Conservation (phyloP, 2,797 vertebrate genomes). For the Clarias platycephalus region DNA sequence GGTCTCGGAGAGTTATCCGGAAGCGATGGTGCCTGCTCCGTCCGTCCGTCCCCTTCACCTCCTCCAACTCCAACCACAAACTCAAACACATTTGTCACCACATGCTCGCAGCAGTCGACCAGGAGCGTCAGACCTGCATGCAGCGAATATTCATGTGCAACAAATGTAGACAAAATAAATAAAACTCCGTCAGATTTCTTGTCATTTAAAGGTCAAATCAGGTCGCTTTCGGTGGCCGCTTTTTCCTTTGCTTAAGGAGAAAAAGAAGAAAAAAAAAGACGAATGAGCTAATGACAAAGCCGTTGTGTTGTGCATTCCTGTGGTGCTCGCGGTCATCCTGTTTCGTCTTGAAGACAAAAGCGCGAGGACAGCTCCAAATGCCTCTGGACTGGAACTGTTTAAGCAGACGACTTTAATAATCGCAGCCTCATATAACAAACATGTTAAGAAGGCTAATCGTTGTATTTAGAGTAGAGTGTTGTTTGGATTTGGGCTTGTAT, state of each 20-base stretch:
- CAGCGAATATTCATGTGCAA: neutral
- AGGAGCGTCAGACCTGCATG: neutral
- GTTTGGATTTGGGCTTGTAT: conserved; percentile 3
- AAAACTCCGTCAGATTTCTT: neutral
- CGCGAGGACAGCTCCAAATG: conserved; percentile 37
- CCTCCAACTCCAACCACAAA: too few relatives aligned
- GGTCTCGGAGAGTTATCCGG: neutral
- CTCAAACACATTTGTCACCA: neutral
- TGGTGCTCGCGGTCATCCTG: conserved; percentile 33
- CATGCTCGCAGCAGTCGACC: neutral
- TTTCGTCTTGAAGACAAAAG: neutral
- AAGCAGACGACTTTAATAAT: neutral
- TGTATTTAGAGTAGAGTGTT: neutral
- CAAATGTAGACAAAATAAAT: too few relatives aligned
- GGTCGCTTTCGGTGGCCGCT: neutral
- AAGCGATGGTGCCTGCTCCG: neutral
- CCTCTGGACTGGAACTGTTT: neutral
- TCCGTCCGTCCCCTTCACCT: neutral
- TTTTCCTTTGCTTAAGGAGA: conserved; percentile 1
- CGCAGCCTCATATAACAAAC: conserved; percentile 47
- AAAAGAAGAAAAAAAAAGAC: too few relatives aligned
- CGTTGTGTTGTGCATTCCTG: conserved; percentile 43
- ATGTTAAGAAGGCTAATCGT: conserved; percentile 47
- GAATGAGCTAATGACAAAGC: conserved; percentile 6
- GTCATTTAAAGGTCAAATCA: neutral